Conservation (phyloP, 2,888 invertebrate species). For the Entomobrya multifasciata region DNA sequence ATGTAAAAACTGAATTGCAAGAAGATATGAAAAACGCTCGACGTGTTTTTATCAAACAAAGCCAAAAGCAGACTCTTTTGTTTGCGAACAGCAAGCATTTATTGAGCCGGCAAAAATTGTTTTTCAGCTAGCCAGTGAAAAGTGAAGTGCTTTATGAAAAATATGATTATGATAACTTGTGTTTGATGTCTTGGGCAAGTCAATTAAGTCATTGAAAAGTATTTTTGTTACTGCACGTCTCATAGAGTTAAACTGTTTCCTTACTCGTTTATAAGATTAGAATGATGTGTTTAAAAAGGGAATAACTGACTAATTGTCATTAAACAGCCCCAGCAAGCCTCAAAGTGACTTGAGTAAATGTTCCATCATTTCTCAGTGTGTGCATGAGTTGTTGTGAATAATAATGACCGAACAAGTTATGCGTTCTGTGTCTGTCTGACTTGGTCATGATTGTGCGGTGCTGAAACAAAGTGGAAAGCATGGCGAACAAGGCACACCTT, state of each 20-base stretch:
- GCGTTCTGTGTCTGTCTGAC: no score
- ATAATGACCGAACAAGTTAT: slow-evolving; percentile 1
- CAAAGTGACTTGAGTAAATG: neutral
- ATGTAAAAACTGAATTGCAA: no score
- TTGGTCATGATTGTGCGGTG: neutral
- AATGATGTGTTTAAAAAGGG: neutral
- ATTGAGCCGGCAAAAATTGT: no score
- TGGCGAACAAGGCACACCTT: slow-evolving; percentile 74
- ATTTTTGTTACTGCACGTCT: neutral
- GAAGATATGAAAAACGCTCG: no score
- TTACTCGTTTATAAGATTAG: slow-evolving; percentile 2
- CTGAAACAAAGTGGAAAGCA: neutral
- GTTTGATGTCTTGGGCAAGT: no score
- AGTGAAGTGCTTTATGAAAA: no score
- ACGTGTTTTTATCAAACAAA: no score
- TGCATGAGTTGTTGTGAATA: slow-evolving; percentile 7
- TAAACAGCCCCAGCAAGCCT: neutral
- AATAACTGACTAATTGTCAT: slow-evolving; percentile 20
- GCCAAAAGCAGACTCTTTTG: no score
- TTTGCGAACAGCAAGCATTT: no score
- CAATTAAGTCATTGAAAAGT: neutral
- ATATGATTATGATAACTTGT: no score
- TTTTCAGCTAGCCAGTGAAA: no score
- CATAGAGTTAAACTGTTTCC: neutral
- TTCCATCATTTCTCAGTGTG: slow-evolving; percentile 12